A percentile compares a stretch with the other conserved stretches of the same genome.
phyloP scores from a whole-genome alignment of 2,113 vertebrate genomes.

The Pygoscelis adeliae region DNA sequence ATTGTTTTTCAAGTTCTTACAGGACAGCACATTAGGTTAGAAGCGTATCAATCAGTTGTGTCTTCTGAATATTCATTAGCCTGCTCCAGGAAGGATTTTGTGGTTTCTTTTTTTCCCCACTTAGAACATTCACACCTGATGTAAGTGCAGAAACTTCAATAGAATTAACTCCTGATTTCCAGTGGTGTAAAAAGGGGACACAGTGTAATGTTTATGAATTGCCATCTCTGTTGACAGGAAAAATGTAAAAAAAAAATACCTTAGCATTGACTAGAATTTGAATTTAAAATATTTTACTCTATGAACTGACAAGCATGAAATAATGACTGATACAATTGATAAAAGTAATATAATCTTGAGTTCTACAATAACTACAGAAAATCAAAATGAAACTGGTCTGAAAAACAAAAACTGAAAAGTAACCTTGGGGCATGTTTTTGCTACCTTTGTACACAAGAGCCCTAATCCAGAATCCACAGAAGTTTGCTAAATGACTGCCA shows the following conservation, averaged over 20 bases:
- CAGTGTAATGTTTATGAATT: background rate
- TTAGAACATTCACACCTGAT: background rate
- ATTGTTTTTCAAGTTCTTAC: slow-evolving; percentile 57
- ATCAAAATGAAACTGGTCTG: background rate
- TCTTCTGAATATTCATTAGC: slow-evolving; percentile 50
- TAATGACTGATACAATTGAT: background rate
- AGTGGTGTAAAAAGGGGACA: background rate
- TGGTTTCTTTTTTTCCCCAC: background rate
- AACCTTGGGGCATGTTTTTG: background rate
- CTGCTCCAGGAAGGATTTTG: background rate
- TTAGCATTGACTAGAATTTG: background rate
- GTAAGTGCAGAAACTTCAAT: background rate
- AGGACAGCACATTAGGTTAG: slow-evolving; percentile 57
- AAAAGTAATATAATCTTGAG: background rate
- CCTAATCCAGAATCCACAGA: background rate
- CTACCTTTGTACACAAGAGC: background rate
- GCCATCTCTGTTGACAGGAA: background rate
- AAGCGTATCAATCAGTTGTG: slow-evolving; percentile 51
- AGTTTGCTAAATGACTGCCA: background rate
- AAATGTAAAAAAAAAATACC: background rate
- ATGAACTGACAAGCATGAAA: background rate
- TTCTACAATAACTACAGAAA: background rate
- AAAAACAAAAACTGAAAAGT: background rate
- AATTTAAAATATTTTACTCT: background rate
- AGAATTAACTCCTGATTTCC: background rate